phyloP scores from a whole-genome alignment of 2,888 invertebrate species.

The Vesta saturnalis region DNA sequence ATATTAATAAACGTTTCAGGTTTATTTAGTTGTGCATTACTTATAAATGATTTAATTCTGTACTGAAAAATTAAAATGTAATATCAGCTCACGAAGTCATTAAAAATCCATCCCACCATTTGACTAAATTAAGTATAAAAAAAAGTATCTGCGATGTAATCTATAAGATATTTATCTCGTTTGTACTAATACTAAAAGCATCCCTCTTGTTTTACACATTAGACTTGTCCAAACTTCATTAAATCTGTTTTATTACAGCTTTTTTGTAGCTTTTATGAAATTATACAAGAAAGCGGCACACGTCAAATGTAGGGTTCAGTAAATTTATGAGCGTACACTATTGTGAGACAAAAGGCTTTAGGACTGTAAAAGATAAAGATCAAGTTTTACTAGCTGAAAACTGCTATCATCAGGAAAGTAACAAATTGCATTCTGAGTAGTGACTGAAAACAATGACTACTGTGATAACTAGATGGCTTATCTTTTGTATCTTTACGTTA shows the following conservation, averaged over 20 bases:
- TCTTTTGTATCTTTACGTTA: not conserved
- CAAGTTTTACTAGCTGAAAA: conserved; percentile 26
- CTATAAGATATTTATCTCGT: not conserved
- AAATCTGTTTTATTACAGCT: not conserved
- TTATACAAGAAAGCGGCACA: conserved; percentile 25
- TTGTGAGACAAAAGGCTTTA: conserved; percentile 25
- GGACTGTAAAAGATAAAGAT: conserved; percentile 27
- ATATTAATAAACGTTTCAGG: too few species aligned
- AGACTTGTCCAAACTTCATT: not conserved
- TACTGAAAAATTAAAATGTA: too few species aligned
- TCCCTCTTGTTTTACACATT: not conserved
- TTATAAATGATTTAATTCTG: too few species aligned
- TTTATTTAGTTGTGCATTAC: too few species aligned
- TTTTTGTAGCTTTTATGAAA: conserved; percentile 23
- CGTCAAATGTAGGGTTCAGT: conserved; percentile 6
- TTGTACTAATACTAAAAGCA: not conserved
- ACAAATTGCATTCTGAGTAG: conserved; percentile 43
- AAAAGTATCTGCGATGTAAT: too few species aligned
- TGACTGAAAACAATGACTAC: conserved; percentile 33
- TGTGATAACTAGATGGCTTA: not conserved
- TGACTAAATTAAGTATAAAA: not conserved
- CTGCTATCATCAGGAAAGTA: conserved; percentile 40
- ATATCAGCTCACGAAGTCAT: too few species aligned
- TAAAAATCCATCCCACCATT: too few species aligned
- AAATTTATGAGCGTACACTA: conserved; percentile 31